These are phyloP conservation scores for Pentalonia nigronervosa DNA, from an alignment of 1,140 invertebrate genomes.

Conservation along the genomic window DNA sequence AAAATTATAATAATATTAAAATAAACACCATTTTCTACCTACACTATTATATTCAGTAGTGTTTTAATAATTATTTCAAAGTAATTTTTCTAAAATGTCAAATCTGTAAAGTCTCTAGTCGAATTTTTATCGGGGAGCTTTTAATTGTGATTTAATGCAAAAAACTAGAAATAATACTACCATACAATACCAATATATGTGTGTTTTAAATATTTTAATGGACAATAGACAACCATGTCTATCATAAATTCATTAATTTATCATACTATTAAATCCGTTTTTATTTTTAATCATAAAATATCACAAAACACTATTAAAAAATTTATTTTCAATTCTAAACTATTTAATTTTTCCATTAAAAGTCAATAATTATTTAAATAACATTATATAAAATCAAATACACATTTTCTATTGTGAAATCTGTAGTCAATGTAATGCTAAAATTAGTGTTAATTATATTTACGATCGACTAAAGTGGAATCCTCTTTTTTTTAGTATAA, in stretches of 20 bases:
- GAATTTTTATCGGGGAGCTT: neutral
- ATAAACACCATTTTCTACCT: no score
- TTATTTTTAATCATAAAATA: neutral
- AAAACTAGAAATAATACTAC: neutral
- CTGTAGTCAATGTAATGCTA: neutral
- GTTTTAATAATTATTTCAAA: neutral
- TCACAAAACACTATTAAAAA: neutral
- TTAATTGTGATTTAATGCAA: neutral
- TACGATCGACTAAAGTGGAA: neutral
- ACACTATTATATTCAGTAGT: no score
- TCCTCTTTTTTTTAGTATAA: neutral
- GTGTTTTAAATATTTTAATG: conserved; percentile 7
- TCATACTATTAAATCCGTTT: neutral
- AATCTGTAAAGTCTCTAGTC: neutral
- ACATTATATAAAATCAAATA: neutral
- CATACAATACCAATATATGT: neutral
- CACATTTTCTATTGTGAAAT: neutral
- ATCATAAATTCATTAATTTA: conserved; percentile 2
- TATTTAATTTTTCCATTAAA: conserved; percentile 13
- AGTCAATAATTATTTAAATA: neutral
- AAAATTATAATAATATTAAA: no score
- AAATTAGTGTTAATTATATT: neutral
- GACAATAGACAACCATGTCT: neutral
- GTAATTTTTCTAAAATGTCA: neutral
- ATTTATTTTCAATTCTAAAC: neutral